These are phyloP conservation scores for Microplitis manilae DNA, from an alignment of 2,888 invertebrate species.

Conservation along the genomic window DNA sequence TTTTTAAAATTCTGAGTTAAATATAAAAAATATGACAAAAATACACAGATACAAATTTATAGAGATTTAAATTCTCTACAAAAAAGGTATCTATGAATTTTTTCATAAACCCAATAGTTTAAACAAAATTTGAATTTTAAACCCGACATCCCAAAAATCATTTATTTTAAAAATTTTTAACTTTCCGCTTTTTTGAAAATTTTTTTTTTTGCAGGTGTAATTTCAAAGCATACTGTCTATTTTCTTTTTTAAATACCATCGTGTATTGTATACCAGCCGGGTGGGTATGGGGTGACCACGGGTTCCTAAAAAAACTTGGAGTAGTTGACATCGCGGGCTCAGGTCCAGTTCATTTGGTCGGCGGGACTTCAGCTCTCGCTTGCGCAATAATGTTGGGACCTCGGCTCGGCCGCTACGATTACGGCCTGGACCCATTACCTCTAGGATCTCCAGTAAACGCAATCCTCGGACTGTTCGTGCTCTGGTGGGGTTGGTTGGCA, in stretches of 20 bases:
- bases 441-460: constrained; percentile 92
- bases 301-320: constrained; percentile 86
- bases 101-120: no score
- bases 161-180: background rate
- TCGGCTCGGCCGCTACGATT: constrained; percentile 86
- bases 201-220: constrained; percentile 78
- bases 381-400: constrained; percentile 93
- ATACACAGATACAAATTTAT: no score
- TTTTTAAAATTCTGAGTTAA: no score
- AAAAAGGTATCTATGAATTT: no score
- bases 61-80: no score
- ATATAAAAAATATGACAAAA: no score
- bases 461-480: constrained; percentile 90
- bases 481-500: constrained; percentile 98
- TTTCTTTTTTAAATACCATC: constrained; percentile 89
- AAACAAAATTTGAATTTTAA: no score
- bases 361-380: constrained; percentile 78
- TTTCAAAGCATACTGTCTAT: constrained; percentile 92
- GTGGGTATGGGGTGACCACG: constrained; percentile 93
- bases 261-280: constrained; percentile 95
- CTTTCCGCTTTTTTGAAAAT: constrained; percentile 13
- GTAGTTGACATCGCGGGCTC: constrained; percentile 95
- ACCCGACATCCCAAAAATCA: background rate
- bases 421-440: constrained; percentile 82
- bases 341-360: constrained; percentile 91